Conservation (phyloP, 2,797 vertebrate genomes). For the Argyrosomus regius region DNA sequence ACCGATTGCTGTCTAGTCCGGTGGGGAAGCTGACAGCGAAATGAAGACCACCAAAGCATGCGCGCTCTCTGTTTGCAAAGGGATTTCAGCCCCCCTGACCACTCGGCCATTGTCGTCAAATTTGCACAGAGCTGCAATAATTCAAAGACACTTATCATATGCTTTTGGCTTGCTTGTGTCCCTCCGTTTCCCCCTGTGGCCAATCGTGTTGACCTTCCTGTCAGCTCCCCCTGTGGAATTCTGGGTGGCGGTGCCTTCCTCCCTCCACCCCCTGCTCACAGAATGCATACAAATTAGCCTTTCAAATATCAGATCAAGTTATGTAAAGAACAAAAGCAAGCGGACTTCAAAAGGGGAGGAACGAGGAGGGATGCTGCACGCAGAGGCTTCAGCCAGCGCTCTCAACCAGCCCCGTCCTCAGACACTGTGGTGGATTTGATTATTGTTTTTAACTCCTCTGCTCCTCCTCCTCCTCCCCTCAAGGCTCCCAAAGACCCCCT, state of each 20-base stretch:
- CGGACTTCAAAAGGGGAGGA: constrained; percentile 87
- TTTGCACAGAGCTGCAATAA: constrained; percentile 81
- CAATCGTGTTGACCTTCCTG: constrained; percentile 78
- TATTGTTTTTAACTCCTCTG: constrained; percentile 70
- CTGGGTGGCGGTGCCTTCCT: constrained; percentile 86
- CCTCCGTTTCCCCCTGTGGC: constrained; percentile 56
- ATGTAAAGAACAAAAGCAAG: constrained; percentile 92
- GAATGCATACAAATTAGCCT: constrained; percentile 90
- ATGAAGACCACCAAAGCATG: constrained; percentile 72
- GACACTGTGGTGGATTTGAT: constrained; percentile 73
- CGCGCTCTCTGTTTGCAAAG: constrained; percentile 58
- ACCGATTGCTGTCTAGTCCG: constrained; percentile 18
- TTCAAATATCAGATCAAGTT: constrained; percentile 75
- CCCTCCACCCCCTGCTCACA: constrained; percentile 19
- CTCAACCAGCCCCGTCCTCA: constrained; percentile 52
- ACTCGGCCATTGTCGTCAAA: constrained; percentile 76
- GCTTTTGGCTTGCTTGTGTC: constrained; percentile 72
- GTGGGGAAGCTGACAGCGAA: constrained; percentile 62
- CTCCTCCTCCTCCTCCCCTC: constrained; percentile 4
- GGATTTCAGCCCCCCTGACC: constrained; percentile 71
- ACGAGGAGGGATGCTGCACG: constrained; percentile 43
- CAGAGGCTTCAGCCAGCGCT: constrained; percentile 34
- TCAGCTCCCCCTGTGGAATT: constrained; percentile 81
- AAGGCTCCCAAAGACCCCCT: constrained; percentile 54
- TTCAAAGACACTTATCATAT: constrained; percentile 78